Evolutionary conservation across 2,888 invertebrate genomes (phyloP).

Genomic region (Horisme vitalbata): DNA sequence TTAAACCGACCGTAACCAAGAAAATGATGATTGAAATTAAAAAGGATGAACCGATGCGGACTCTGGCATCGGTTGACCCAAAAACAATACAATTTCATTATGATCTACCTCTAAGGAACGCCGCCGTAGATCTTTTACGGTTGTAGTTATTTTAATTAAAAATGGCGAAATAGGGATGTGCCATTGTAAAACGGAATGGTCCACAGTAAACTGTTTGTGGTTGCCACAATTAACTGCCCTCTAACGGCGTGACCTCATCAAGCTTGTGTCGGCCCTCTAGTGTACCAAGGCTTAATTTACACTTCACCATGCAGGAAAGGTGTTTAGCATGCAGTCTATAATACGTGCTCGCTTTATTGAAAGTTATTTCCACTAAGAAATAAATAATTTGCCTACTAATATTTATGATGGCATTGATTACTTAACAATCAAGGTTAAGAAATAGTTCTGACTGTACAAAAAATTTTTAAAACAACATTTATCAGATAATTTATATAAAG

Average conservation of each 20-base stretch:
- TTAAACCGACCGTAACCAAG: constrained; percentile 35
- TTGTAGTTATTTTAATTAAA: constrained; percentile 58
- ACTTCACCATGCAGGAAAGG: constrained; percentile 49
- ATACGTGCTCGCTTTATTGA: too few relatives aligned
- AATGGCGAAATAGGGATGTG: constrained; percentile 41
- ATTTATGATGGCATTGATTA: too few relatives aligned
- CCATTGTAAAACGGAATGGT: constrained; percentile 53
- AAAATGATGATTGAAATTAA: too few relatives aligned
- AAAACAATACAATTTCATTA: constrained; percentile 11
- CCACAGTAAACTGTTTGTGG: constrained; percentile 50
- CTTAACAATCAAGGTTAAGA: too few relatives aligned
- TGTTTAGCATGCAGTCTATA: too few relatives aligned
- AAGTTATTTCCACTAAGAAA: too few relatives aligned
- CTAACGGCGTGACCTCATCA: constrained; percentile 49
- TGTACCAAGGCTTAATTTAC: constrained; percentile 63
- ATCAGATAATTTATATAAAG: too few relatives aligned
- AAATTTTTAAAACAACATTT: too few relatives aligned
- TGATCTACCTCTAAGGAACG: constrained; percentile 5
- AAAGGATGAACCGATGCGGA: too few relatives aligned
- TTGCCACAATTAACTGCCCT: constrained; percentile 54
- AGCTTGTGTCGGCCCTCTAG: constrained; percentile 52
- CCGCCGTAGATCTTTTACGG: constrained; percentile 8
- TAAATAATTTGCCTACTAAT: too few relatives aligned
- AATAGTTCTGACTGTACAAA: too few relatives aligned
- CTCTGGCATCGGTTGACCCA: not conserved